Conservation (phyloP, 1,140 invertebrate genomes). For the Augochlora pura region DNA sequence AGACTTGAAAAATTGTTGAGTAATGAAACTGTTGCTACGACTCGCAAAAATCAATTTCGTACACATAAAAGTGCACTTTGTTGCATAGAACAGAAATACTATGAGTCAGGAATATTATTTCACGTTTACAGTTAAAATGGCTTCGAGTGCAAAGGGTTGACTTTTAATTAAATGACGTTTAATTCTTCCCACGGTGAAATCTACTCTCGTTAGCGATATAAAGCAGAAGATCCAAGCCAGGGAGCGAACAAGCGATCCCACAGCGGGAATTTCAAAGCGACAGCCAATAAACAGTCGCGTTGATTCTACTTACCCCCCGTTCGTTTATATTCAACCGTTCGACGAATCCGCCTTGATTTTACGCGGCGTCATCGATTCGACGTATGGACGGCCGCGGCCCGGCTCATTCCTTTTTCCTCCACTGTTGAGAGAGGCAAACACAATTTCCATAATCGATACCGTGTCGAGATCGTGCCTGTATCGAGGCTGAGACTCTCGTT, state of each 20-base stretch:
- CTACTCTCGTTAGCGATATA: not conserved
- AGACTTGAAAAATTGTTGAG: no score
- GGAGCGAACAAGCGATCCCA: no score
- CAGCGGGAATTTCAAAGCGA: not conserved
- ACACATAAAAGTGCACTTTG: no score
- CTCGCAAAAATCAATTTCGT: no score
- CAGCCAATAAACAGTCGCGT: slow-evolving; percentile 14
- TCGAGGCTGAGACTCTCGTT: slow-evolving; percentile 15
- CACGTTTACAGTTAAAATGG: no score
- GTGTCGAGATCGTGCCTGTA: slow-evolving; percentile 13
- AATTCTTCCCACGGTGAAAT: not conserved
- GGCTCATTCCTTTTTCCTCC: slow-evolving; percentile 22
- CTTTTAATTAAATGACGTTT: no score
- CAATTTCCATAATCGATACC: slow-evolving; percentile 63
- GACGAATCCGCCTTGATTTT: slow-evolving; percentile 47
- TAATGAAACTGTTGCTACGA: no score
- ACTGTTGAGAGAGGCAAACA: slow-evolving; percentile 15
- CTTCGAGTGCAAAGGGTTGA: no score
- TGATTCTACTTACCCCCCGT: slow-evolving; percentile 41
- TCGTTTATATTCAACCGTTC: slow-evolving; percentile 49
- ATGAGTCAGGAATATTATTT: no score
- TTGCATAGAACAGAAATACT: no score
- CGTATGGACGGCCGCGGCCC: not conserved
- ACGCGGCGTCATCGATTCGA: slow-evolving; percentile 35
- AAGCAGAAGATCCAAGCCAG: not conserved